Base-by-base conservation (phyloP, 2,113 vertebrate genomes). In the Cyanoderma ruficeps region DNA sequence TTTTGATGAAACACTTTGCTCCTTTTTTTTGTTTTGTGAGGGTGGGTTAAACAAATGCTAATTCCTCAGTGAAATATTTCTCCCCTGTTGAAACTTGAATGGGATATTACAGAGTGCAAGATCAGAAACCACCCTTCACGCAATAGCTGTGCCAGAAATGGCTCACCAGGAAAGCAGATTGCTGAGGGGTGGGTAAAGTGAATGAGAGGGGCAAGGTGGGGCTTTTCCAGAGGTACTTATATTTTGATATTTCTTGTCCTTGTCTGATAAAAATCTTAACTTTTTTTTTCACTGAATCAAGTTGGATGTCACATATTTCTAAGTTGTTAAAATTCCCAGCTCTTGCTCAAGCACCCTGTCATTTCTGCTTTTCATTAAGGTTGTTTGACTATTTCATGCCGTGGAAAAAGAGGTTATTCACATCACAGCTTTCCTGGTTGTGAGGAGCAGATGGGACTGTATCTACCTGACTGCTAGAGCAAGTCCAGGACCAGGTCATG, bases 11-110 rank as follows among this genome's bases (percentile, higher is more conserved):
- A 47, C 33, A 60, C 47, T 95, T 90, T 68, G 42, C 68, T 91
- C 35, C 27, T 6, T 31, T 53, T n/a, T 49, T 50, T 75, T 86
- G 6, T 77, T 86, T 65, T 57, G 19, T 81, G 39, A 92, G 82
- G 64, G 68, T 90, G 93, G 50, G 59, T 92, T 95, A 89, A 92
- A 47, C 59, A 86, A 72, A 80, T 90, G 52, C 23, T 85, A 92
- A 86, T 44, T 94, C 60, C 76, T 93, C 55, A 78, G 52, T 67
- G 61, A 92, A 92, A 60, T 86, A 81, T 21, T 83, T 88, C 12
- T 80, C 67, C 88, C 76, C 37, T 94, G 87, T 96, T 88, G 93
- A 74, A 96, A 96, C 87, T 90, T 94, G 88, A 97, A 90, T 31
- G 47, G 72, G 92, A 59, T 70, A 10, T 94, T 94, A 84, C 87